Percentiles rank a stretch among this genome's conserved stretches.
phyloP scores from a whole-genome alignment of 2,797 vertebrate genomes.

The Loriculus beryllinus region DNA sequence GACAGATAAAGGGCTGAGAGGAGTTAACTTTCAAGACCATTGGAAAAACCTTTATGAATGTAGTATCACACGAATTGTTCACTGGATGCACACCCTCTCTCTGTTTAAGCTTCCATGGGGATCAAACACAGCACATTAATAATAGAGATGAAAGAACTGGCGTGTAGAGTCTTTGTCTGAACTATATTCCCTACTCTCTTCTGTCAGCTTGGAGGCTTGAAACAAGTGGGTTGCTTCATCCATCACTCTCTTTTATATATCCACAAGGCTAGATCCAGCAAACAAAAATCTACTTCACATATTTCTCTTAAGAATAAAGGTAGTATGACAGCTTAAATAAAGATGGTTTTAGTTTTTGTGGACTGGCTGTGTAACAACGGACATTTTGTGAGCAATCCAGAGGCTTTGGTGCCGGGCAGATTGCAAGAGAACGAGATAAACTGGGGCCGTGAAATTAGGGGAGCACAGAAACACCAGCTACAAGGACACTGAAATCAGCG shows the following conservation, averaged over 20 bases:
- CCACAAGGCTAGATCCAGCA: background rate
- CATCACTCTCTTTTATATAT: background rate
- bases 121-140: slow-evolving; percentile 34
- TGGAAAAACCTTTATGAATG: background rate
- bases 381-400: too few species aligned
- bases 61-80: slow-evolving; percentile 19
- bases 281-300: background rate
- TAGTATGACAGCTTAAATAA: background rate
- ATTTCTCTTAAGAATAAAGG: background rate
- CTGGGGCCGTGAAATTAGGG: too few species aligned
- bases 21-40: background rate
- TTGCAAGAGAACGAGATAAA: too few species aligned
- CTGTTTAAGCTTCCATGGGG: slow-evolving; percentile 1
- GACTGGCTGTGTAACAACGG: too few species aligned
- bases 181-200: background rate
- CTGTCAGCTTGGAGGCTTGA: slow-evolving; percentile 6
- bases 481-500: too few species aligned
- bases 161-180: slow-evolving; percentile 41
- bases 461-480: too few species aligned
- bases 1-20: background rate
- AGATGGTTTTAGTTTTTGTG: background rate
- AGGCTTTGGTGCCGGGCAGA: too few species aligned
- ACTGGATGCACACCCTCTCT: slow-evolving; percentile 22
- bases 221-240: slow-evolving; percentile 17
- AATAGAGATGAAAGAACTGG: background rate